Base-by-base conservation (phyloP, 2,113 vertebrate genomes). In the Gadus macrocephalus region DNA sequence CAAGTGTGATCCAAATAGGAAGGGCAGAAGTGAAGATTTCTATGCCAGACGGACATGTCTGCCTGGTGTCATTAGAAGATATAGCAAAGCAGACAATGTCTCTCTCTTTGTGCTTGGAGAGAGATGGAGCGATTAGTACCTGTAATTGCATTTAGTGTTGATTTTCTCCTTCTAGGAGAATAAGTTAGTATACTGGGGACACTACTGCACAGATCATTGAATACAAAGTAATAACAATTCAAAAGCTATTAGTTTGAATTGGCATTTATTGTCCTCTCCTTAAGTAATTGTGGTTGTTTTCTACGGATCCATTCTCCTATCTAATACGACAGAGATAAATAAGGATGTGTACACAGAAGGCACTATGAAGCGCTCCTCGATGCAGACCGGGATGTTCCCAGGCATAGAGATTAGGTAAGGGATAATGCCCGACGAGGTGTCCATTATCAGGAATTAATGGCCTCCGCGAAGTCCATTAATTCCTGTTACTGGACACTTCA, bases 181-280 rank as follows among this genome's bases (percentile, higher is more conserved):
- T 25, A 25, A 62, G 25, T 22, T 3, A 3, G 59, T 19, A 14
- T 14, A 64, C 53, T 31, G 19, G 31, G 3, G 16, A 49, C 42
- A 49, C 42, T 12, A 49, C 14, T 31, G 17, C 12, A 42, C 8
- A 3, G 20, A 19, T 61, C 0, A 27, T 28, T 20, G 15, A n/a
- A 14, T 60, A 55, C 27, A 69, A 38, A 22, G 28, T 64, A 35
- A 14, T 15, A 15, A 15, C 25, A 42, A 64, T 77, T 38, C 71
- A 27, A 73, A 2, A 63, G 64, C 14, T 42, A 64, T 20, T 64
- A 59, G 55, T 56, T 66, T 70, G n/a, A 72, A 49, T 70, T 28
- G 53, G 17, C 6, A 14, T 35, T 49, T 49, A 49, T 49, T 49
- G 42, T 49, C 42, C 11, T 49, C 42, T 9, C 42, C 11, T 49